Evolutionary conservation across 2,888 invertebrate species (phyloP), one percentile per base, ranked within the genome.

Genomic region (Pammene fasciana): DNA sequence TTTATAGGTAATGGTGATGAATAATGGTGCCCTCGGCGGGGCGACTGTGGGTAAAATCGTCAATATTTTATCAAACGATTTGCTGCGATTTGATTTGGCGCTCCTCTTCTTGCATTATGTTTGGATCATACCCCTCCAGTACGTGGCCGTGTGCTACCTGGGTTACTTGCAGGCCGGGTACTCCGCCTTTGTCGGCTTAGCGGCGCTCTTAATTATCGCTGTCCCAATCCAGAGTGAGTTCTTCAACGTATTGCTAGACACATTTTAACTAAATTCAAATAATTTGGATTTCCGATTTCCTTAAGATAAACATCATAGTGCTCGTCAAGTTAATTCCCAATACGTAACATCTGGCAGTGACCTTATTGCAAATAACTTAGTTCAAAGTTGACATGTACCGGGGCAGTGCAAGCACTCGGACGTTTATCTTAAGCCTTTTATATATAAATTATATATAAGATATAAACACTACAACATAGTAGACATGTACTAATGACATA

Each of bases 41-140:
- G 97, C 97, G 0, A 96, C 97, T 0, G 95, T 96, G 0, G 98
- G 98, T 0, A 97, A 97, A 86, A 95, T 98, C 41, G 96, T 98
- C 13, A 98, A 98, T 87, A 87, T 98, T 36, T 91, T 98, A 62
- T 97, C 97, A 16, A 98, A 98, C 81, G 98, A 98, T 81, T 95
- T 98, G 59, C 96, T 95, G 81, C 94, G 97, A 43, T 97, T 98
- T 79, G 98, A 98, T 82, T 79, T 95, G 84, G 94, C 96, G 2
- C 93, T 96, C 46, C 87, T 95, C 45, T 96, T 96, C 80, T 83
- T 97, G 6, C 96, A 97, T 84, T 97, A 95, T 81, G 86, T 97
- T 74, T 97, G 97, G 97, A 94, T 96, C n/a, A 96, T 96, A 26
- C 97, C 97, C 0, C 72, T 94, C 9, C 92, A 94, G 41, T 78